Evolutionary conservation across 2,797 vertebrate species (phyloP), one percentile per base, ranked within the genome.

Genomic region (Merluccius polli): DNA sequence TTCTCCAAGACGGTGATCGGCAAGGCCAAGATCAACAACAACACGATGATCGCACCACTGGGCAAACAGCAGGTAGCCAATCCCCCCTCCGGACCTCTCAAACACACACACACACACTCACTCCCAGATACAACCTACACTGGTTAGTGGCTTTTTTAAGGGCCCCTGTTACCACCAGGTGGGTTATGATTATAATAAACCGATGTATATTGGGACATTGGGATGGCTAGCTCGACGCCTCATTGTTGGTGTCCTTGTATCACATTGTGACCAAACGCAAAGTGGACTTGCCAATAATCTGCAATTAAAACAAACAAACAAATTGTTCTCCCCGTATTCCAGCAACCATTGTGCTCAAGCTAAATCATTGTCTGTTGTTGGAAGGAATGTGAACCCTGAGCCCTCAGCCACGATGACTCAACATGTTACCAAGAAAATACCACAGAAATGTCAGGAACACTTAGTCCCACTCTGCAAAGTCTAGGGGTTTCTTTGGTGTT

Each of bases 1-100:
- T 97, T 97, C 91, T 95, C 96, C 69, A 97, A 97, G 93, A 98
- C 96, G 0, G 96, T 97, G 84, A 97, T 97, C 77, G 97, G 97
- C 67, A 97, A 98, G 85, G 91, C 95, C 81, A 95, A 95, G 72
- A 82, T 96, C 32, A 97, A 89, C 92, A 98, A 97, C 82, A 93
- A 93, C 81, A 96, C 96, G 0, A 93, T 90, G 74, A 97, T 98
- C 86, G 87, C 93, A 18, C 96, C 96, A 0, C 92, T 97, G 86
- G 97, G 96, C 77, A 95, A 95, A 87, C 94, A 92, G 78, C 96
- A 98, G 90, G 97, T 96, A 83, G 65, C 24, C 36, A 10, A 6
- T 4, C 36, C 29, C 48, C n/a, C 31, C 12, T 31, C 1, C 18
- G 2, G 21, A 27, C 36, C 70, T 35, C 15, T 3, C n/a, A 5